phyloP scores from a whole-genome alignment of 2,113 vertebrate species.

The Myodes glareolus region DNA sequence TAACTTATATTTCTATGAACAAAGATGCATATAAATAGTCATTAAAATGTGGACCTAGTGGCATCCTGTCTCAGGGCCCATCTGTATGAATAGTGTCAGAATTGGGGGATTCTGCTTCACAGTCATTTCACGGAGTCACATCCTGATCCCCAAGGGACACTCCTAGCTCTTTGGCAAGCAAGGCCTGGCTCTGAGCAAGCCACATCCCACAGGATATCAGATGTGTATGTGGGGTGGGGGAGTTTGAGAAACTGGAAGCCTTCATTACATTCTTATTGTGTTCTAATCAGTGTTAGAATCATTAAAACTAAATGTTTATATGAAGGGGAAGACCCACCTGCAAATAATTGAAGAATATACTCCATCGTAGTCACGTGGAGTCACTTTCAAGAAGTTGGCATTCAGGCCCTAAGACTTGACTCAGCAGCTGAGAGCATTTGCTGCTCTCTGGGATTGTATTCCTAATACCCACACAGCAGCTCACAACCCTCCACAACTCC shows the following conservation, averaged over 20 bases:
- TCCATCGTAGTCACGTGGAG: neutral
- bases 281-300: neutral
- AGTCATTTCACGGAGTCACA: neutral
- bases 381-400: neutral
- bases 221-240: neutral
- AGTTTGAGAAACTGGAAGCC: neutral
- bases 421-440: neutral
- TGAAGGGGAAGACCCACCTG: neutral
- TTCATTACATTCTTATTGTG: neutral
- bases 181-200: neutral
- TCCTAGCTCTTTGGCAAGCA: neutral
- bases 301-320: neutral
- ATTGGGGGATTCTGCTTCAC: neutral
- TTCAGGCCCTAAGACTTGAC: neutral
- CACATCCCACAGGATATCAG: neutral
- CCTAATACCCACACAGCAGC: neutral
- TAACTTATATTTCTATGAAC: neutral
- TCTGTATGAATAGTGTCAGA: neutral
- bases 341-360: neutral
- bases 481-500: neutral
- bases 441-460: neutral
- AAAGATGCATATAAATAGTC: neutral
- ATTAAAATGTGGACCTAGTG: neutral
- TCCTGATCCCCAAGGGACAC: fast-evolving
- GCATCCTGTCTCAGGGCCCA: neutral